Evolutionary conservation across 2,888 invertebrate genomes (phyloP), one percentile per base, ranked within the genome.

Genomic region (Notodonta ziczac): DNA sequence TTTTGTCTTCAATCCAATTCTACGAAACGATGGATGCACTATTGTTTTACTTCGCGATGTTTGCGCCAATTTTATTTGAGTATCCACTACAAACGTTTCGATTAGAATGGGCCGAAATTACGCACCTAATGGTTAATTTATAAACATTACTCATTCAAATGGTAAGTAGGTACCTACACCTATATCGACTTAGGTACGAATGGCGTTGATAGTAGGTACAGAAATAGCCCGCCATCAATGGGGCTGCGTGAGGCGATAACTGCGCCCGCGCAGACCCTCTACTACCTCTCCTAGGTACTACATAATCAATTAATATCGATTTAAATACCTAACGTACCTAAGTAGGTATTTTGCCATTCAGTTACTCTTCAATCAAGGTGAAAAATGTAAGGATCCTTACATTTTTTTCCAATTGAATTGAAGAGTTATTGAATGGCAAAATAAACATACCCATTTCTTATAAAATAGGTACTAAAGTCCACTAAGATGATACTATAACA

Each of bases 141-240:
- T 4, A 35, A 35, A 35, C 35, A 35, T 35, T 35, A 35, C 35
- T 3, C 5, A 35, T 35, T 7, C 35, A 35, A 35, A 5, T 10
- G 10, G 4, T 9, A 10, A 42, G 42, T 4, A 24, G 24, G 42
- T 50, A n/a, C 4, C n/a, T 50, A 50, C 14, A 50, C 12, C 9
- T 10, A 24, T 59, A 70, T 67, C 67, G 3, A 42, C 42, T 46
- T 46, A 46, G n/a, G n/a, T 55, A 50, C 58, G 58, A 51, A 53
- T 60, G 60, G 42, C 44, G 66, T 65, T 73, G 78, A 81, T 80
- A 81, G 73, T 24, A 24, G 24, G 24, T 58, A 73, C 76, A 69
- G 62, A 83, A 83, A 84, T 85, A 84, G 80, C 77, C 66, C 56
- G 62, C 67, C 70, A 78, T 86, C 82, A 85, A 86, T 84, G 82